Evolutionary conservation across 2,797 vertebrate genomes (phyloP).

Genomic region (Emydoidea blandingii): DNA sequence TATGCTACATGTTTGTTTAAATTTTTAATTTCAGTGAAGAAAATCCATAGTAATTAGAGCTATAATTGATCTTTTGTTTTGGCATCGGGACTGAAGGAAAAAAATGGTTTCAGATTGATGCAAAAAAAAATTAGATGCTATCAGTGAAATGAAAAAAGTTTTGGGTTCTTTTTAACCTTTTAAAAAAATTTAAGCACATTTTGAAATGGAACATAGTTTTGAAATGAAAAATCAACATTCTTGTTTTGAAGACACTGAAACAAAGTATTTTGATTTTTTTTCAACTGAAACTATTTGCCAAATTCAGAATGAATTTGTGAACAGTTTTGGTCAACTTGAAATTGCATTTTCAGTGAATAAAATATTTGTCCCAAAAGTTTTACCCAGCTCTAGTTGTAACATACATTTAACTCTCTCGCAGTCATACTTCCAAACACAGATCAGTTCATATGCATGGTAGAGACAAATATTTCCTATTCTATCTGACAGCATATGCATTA

Average conservation of each 20-base stretch:
- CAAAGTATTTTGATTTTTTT: background rate
- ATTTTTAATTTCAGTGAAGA: background rate
- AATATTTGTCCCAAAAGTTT: background rate
- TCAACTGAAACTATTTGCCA: background rate
- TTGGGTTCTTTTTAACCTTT: background rate
- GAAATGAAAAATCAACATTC: background rate
- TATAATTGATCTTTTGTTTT: background rate
- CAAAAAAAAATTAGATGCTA: background rate
- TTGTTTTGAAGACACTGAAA: background rate
- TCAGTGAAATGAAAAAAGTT: too few relatives aligned
- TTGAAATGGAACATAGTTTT: background rate
- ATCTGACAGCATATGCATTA: accelerated
- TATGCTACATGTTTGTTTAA: background rate
- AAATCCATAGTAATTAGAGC: background rate
- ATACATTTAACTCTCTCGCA: background rate
- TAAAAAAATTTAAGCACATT: background rate
- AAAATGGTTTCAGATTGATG: background rate
- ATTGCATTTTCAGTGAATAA: background rate
- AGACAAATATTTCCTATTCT: background rate
- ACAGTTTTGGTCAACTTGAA: background rate
- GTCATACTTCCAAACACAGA: background rate
- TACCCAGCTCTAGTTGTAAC: background rate
- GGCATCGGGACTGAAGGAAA: background rate
- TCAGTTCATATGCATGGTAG: background rate
- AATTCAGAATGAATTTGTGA: background rate